Evolutionary conservation across 2,797 vertebrate species (phyloP).

Genomic region (Peromyscus eremicus): DNA sequence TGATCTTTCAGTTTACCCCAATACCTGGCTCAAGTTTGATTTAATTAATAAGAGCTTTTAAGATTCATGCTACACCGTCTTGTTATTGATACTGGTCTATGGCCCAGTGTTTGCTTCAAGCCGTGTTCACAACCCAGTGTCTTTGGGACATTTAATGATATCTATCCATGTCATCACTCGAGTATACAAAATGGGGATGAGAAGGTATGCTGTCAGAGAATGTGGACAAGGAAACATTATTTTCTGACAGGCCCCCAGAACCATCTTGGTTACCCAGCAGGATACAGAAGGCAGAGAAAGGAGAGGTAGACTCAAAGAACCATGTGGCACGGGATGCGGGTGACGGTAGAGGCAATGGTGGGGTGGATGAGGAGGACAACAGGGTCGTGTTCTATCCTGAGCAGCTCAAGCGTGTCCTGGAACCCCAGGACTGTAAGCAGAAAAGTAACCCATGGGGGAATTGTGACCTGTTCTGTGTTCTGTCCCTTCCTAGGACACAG

Average conservation of each 20-base stretch:
- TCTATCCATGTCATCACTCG: not conserved
- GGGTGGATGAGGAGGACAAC: fast-evolving
- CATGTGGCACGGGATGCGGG: fast-evolving
- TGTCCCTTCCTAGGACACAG: conserved; percentile 92
- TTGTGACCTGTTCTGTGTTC: not conserved
- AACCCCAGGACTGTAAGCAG: not conserved
- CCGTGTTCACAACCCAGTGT: not conserved
- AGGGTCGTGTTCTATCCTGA: fast-evolving
- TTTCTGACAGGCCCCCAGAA: not conserved
- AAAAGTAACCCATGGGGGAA: fast-evolving
- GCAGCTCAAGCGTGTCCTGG: not conserved
- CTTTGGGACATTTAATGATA: not conserved
- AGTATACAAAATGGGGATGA: not conserved
- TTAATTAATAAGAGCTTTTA: no score
- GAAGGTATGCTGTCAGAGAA: not conserved
- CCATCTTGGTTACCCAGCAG: not conserved
- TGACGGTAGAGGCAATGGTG: fast-evolving
- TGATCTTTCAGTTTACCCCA: no score
- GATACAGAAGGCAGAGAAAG: not conserved
- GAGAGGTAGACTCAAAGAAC: not conserved
- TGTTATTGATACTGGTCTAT: not conserved
- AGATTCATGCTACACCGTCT: no score
- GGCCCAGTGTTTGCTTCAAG: not conserved
- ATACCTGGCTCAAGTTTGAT: no score
- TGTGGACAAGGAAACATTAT: fast-evolving